Percentiles rank a stretch among this genome's conserved stretches.
Conservation (phyloP, 1,140 invertebrate genomes). For the Hestina assimilis region DNA sequence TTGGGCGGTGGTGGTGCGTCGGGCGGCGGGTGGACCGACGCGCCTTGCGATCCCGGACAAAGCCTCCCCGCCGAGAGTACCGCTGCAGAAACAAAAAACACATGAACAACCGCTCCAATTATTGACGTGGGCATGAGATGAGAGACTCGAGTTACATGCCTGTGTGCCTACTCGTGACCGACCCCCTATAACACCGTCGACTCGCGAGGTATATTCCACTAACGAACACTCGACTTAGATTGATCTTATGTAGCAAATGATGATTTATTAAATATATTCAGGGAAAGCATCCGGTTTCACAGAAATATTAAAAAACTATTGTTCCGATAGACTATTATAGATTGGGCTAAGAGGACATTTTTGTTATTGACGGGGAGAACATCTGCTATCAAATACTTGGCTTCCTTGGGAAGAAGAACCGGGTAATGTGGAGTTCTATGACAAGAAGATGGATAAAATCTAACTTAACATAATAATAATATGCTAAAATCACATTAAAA, state of each 20-base stretch:
- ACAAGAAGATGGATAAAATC: too few species aligned
- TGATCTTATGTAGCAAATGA: too few species aligned
- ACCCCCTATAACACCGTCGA: not conserved
- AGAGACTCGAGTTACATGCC: slow-evolving; percentile 42
- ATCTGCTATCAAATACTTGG: too few species aligned
- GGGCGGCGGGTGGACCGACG: slow-evolving; percentile 35
- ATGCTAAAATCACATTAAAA: too few species aligned
- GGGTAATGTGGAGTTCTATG: too few species aligned
- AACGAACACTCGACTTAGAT: not conserved
- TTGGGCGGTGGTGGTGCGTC: slow-evolving; percentile 39
- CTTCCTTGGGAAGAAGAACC: too few species aligned
- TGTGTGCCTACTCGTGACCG: slow-evolving; percentile 17
- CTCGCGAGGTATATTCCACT: slow-evolving; percentile 3
- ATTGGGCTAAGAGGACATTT: too few species aligned
- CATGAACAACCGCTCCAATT: slow-evolving; percentile 71
- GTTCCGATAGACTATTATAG: too few species aligned
- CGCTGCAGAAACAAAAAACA: slow-evolving; percentile 69
- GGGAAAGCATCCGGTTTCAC: too few species aligned
- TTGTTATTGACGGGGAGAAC: too few species aligned
- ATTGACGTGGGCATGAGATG: slow-evolving; percentile 69
- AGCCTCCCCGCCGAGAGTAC: slow-evolving; percentile 57
- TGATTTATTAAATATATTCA: not conserved
- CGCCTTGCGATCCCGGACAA: slow-evolving; percentile 51
- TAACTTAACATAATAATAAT: too few species aligned
- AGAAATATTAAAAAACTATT: too few species aligned